Evolutionary conservation across 2,888 invertebrate species (phyloP).

Genomic region (Dasysyrphus tricinctus): DNA sequence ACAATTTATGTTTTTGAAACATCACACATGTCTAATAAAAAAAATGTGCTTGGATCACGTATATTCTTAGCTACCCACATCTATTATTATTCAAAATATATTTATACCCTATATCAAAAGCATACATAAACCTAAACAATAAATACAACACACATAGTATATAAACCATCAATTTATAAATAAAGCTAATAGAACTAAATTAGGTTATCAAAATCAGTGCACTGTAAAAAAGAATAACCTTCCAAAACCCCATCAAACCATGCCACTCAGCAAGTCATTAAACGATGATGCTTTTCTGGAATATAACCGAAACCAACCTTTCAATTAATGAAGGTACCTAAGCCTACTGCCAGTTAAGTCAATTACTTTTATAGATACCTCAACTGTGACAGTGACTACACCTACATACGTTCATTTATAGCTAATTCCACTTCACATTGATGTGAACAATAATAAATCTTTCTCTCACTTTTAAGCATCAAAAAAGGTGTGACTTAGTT

Average conservation of each 20-base stretch:
- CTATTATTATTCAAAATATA: too few relatives aligned
- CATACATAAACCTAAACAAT: too few relatives aligned
- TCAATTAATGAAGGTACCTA: conserved; percentile 16
- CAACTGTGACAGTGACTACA: conserved; percentile 47
- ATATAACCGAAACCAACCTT: conserved; percentile 22
- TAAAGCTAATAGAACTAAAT: background rate
- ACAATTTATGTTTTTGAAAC: too few relatives aligned
- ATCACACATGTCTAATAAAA: too few relatives aligned
- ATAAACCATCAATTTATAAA: background rate
- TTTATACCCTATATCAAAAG: too few relatives aligned
- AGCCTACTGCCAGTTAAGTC: conserved; percentile 1
- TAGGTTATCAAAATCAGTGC: conserved; percentile 23
- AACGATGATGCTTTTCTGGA: conserved; percentile 18
- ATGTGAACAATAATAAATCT: conserved; percentile 46
- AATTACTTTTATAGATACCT: conserved; percentile 22
- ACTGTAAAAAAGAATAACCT: background rate
- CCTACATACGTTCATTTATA: background rate
- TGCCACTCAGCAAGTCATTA: conserved; percentile 31
- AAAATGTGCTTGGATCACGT: too few relatives aligned
- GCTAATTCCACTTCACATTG: conserved; percentile 55
- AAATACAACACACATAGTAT: background rate
- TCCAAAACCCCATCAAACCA: background rate
- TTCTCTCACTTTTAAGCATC: conserved; percentile 38
- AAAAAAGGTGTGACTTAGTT: conserved; percentile 66
- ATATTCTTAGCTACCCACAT: too few relatives aligned